Conservation (phyloP, 2,797 vertebrate species). For the Sphenopsis melanotis region DNA sequence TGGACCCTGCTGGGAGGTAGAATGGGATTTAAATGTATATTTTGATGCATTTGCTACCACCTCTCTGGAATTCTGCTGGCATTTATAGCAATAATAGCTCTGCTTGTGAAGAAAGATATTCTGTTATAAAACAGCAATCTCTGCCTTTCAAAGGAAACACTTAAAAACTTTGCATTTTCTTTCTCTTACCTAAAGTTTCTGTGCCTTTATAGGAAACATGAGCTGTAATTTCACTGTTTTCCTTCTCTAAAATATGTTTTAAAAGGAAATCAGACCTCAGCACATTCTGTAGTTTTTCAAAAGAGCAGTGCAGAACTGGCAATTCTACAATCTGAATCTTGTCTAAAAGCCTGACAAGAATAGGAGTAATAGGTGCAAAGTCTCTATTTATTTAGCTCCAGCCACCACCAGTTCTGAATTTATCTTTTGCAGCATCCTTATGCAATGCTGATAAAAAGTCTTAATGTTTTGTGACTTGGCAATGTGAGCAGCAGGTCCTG, state of each 20-base stretch:
- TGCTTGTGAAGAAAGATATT: background rate
- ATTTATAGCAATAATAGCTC: background rate
- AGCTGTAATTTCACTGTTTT: background rate
- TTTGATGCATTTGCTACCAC: background rate
- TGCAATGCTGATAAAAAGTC: background rate
- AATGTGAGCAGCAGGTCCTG: background rate
- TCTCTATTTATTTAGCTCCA: constrained; percentile 5
- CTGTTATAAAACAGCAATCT: background rate
- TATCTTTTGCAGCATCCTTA: constrained; percentile 12
- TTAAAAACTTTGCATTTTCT: background rate
- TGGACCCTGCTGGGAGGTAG: background rate
- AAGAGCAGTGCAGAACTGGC: constrained; percentile 1
- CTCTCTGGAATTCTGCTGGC: background rate
- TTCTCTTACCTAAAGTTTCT: background rate
- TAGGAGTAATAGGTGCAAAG: constrained; percentile 23
- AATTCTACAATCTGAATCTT: constrained; percentile 2
- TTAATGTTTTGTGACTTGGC: background rate
- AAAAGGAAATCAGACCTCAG: background rate
- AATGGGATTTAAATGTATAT: background rate
- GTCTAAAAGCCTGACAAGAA: constrained; percentile 30
- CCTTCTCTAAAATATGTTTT: constrained; percentile 3
- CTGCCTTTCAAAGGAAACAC: background rate
- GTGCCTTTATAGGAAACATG: background rate
- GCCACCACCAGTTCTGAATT: background rate
- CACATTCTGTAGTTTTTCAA: background rate